Conservation (phyloP, 1,140 invertebrate species). For the Drosophila burlai region DNA sequence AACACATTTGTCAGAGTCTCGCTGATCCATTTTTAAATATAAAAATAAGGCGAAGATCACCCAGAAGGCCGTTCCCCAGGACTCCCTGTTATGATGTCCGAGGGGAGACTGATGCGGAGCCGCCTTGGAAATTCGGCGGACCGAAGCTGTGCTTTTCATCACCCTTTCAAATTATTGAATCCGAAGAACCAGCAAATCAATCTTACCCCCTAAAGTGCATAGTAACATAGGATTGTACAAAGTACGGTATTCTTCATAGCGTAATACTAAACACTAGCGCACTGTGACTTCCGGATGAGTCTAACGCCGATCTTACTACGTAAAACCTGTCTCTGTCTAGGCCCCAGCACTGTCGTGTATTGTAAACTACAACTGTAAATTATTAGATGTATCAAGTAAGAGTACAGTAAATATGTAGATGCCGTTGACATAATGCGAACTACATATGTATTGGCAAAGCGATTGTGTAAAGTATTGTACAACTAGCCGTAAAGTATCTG, state of each 20-base stretch:
- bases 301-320: slow-evolving; percentile 14
- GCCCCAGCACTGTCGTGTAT: slow-evolving; percentile 63
- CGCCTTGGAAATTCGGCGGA: slow-evolving; percentile 42
- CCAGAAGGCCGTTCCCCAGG: background rate
- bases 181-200: slow-evolving; percentile 24
- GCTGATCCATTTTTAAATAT: slow-evolving; percentile 32
- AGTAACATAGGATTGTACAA: slow-evolving; percentile 51
- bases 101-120: background rate
- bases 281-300: slow-evolving; percentile 24
- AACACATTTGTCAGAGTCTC: slow-evolving; percentile 60
- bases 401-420: slow-evolving; percentile 56
- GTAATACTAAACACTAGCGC: slow-evolving; percentile 30
- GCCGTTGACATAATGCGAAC: slow-evolving; percentile 30
- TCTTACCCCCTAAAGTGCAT: slow-evolving; percentile 8
- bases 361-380: slow-evolving; percentile 73
- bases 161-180: slow-evolving; percentile 28
- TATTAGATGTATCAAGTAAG: slow-evolving; percentile 57
- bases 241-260: slow-evolving; percentile 45
- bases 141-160: slow-evolving; percentile 46
- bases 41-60: slow-evolving; percentile 15
- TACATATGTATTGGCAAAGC: slow-evolving; percentile 42
- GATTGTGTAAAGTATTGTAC: slow-evolving; percentile 73
- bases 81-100: background rate
- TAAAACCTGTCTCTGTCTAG: slow-evolving; percentile 44
- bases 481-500: slow-evolving; percentile 65